Evolutionary conservation across 2,113 vertebrate genomes (phyloP), one percentile per base, ranked within the genome.

Genomic region (Penelope pileata): DNA sequence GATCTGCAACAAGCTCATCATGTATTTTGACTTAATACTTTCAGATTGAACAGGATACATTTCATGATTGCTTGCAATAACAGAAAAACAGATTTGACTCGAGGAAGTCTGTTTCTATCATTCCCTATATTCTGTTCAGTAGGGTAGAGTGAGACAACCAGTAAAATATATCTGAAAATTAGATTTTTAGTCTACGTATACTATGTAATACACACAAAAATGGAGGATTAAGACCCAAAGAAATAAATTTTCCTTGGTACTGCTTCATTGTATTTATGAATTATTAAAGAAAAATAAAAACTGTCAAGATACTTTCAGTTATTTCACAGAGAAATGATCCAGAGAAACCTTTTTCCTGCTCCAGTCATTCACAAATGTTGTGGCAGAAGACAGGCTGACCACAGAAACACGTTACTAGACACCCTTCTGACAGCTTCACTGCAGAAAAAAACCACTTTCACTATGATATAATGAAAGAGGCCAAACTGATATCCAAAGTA

Each of bases 371-470:
- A 94, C 34, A 96, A 64, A 75, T 84, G 51, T 74, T n/a, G 42
- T 36, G 69, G 43, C 66, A 90, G 63, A 88, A 85, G 91, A 85
- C 92, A 91, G 82, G 75, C 53, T 62, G 70, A 74, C 64, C 48
- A 72, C 26, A 77, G 17, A 53, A 94, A 80, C 34, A 50, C 60
- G 60, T 92, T 79, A 79, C 42, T 27, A 16, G 47, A 93, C 63
- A 59, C 12, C 43, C 17, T 88, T 93, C 85, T 98, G 97, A 96
- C 97, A 97, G 95, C 58, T 43, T 79, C 68, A 43, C 74, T 56
- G 40, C 89, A 94, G 88, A 96, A 96, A 83, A 92, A 96, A 96
- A 82, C 50, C 62, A 86, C 63, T 51, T 32, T 53, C 54, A 17
- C 50, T 40, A 50, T 48, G 73, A 91, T 45, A 67, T 6, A 42